Evolutionary conservation across 2,888 invertebrate genomes (phyloP).

Genomic region (Heterodera filipjevi): DNA sequence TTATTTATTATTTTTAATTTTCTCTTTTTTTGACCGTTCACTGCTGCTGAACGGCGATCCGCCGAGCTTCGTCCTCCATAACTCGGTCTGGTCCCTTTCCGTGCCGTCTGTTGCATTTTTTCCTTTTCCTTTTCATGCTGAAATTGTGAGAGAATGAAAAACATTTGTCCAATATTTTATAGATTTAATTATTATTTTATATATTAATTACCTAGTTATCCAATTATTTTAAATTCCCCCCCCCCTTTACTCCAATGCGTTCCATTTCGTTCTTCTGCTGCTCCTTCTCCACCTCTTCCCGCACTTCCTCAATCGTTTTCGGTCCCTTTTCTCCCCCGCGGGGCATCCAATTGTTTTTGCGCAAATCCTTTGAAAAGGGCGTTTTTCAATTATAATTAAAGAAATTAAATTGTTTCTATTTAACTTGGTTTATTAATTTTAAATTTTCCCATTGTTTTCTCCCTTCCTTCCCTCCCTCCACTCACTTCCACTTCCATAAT

Average conservation of each 20-base stretch:
- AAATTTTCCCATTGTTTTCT: neutral
- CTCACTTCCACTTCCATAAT: slow-evolving; percentile 33
- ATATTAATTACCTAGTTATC: neutral
- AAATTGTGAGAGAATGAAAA: no score
- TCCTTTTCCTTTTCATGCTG: slow-evolving; percentile 28
- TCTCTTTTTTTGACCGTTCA: neutral
- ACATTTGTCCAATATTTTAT: neutral
- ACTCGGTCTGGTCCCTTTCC: neutral
- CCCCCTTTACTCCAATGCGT: slow-evolving; percentile 16
- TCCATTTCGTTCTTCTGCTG: slow-evolving; percentile 31
- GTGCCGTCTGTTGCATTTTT: slow-evolving; percentile 11
- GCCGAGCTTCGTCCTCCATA: slow-evolving; percentile 23
- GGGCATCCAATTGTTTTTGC: slow-evolving; percentile 31
- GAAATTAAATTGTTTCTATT: neutral
- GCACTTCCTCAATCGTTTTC: slow-evolving; percentile 36
- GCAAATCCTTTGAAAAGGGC: slow-evolving; percentile 29
- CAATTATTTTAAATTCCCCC: neutral
- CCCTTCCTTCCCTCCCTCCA: no score
- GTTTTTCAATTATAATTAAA: neutral
- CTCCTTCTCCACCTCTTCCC: slow-evolving; percentile 32
- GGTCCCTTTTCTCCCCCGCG: slow-evolving; percentile 72
- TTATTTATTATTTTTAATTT: neutral
- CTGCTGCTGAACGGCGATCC: slow-evolving; percentile 17
- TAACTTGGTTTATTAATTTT: no score
- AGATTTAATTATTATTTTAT: no score